Evolutionary conservation across 2,888 invertebrate species (phyloP).

Genomic region (Melieria omissa): DNA sequence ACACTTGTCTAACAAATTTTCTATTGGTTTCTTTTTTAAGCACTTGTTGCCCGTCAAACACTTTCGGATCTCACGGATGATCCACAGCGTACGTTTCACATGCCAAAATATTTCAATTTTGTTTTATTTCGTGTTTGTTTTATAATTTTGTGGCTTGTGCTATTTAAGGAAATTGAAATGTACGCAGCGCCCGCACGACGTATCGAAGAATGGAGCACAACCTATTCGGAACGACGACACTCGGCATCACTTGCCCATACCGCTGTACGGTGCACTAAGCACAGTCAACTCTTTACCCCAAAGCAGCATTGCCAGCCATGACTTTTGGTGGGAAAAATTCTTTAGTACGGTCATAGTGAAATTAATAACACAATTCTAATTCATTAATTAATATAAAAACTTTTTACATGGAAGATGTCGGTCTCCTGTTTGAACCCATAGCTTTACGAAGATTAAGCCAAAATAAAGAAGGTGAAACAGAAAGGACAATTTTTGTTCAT

Average conservation of each 20-base stretch:
- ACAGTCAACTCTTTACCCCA: conserved; percentile 22
- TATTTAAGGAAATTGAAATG: conserved; percentile 3
- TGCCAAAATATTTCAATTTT: not conserved
- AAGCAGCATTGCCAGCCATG: conserved; percentile 12
- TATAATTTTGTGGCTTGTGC: conserved; percentile 8
- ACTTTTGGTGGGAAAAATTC: no score
- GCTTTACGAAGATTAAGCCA: no score
- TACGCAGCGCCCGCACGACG: conserved; percentile 25
- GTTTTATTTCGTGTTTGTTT: not conserved
- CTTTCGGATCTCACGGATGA: no score
- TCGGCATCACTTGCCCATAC: conserved; percentile 9
- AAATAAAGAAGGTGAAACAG: no score
- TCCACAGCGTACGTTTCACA: no score
- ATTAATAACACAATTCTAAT: no score
- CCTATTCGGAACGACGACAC: conserved; percentile 6
- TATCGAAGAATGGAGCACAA: conserved; percentile 21
- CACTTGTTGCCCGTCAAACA: conserved; percentile 19
- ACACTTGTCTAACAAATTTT: not conserved
- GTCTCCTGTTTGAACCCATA: no score
- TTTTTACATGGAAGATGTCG: no score
- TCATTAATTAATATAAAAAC: no score
- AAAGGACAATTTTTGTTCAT: no score
- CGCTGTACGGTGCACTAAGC: conserved; percentile 11
- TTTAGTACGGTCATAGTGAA: no score
- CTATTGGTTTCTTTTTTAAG: not conserved